Evolutionary conservation across 2,888 invertebrate genomes (phyloP), one percentile per base, ranked within the genome.

Genomic region (Eustalomyia histrio): DNA sequence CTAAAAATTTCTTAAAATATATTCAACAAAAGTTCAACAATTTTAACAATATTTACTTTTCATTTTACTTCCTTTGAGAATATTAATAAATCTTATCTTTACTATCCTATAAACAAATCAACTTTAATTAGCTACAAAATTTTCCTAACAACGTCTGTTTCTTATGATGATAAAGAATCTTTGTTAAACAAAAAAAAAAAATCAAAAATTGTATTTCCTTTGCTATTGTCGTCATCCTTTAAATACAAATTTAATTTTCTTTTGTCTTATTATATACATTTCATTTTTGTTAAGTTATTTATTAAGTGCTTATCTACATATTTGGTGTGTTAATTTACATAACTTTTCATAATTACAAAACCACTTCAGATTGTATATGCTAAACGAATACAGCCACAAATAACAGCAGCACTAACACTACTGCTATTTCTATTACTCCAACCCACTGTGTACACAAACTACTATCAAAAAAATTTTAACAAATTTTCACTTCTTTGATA

Each of bases 301-400:
- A 65, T 76, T 76, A 80, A 69, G 55, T 76, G 68, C 50, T 76
- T 73, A 80, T 76, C 72, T 68, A 60, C 65, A 80, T 76, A 80
- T 68, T 76, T 73, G 47, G 55, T 53, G 64, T 73, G 58, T 69
- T 60, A 64, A 73, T 80, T 73, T 68, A 64, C 68, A 76, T 80
- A 80, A 80, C 47, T 73, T 74, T 76, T 73, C 50, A 74, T 21
- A 74, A 73, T 76, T 76, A 75, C 55, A 57, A 60, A 55, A 67
- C 57, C 80, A 72, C 55, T 67, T 64, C 24, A 71, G 69, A 65
- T 57, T 67, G 47, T 75, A 52, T 18, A 71, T 60, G 17, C 7
- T 12, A 71, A 24, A 57, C 12, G 12, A 18, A 29, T 18, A 52
- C 24, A 8, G 14, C 9, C 55, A 61, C 18, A 14, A 35, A 39